Evolutionary conservation across 2,888 invertebrate species (phyloP), one percentile per base, ranked within the genome.

Genomic region (Meteorus cinctellus): DNA sequence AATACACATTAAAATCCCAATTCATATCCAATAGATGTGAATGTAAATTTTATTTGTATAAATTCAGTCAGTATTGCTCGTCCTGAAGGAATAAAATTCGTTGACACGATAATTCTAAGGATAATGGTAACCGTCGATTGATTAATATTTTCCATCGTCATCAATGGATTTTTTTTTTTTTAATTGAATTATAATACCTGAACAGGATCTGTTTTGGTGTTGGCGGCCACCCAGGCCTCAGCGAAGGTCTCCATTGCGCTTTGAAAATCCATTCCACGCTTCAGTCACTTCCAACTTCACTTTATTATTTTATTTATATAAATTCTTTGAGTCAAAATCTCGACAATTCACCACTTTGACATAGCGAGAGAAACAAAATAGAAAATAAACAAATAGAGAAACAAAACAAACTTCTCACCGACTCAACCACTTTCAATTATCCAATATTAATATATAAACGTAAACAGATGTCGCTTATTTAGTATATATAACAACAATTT

Each of bases 191-290:
- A 29, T 60, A 66, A 81, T 83, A 89, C 89, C 89, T 89, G 89
- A 76, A 89, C 89, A 84, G 88, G 89, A 84, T 89, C 89, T 71
- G 86, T 84, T 90, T 95, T 95, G 86, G 95, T 94, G 89, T 95
- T 96, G 90, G 97, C 97, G 83, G 97, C 97, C 85, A 97, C 97
- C 97, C 97, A 98, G 85, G 97, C 97, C 92, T 98, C 97, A 83
- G 97, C 97, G 91, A 98, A 97, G 85, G 97, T 97, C 92, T 98
- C 97, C 97, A 98, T 97, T 86, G 97, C 97, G 93, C 97, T 97
- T 93, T 97, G 97, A 93, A 97, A 97, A 95, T 97, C 97, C 97
- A 98, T 97, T 90, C 87, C 89, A 87, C 78, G 72, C 36, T 66
- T 59, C 27, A 36, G 31, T 72, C 79, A 80, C 80, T 78, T 76